Evolutionary conservation across 2,888 invertebrate genomes (phyloP).

Genomic region (Ormyrus thymus): DNA sequence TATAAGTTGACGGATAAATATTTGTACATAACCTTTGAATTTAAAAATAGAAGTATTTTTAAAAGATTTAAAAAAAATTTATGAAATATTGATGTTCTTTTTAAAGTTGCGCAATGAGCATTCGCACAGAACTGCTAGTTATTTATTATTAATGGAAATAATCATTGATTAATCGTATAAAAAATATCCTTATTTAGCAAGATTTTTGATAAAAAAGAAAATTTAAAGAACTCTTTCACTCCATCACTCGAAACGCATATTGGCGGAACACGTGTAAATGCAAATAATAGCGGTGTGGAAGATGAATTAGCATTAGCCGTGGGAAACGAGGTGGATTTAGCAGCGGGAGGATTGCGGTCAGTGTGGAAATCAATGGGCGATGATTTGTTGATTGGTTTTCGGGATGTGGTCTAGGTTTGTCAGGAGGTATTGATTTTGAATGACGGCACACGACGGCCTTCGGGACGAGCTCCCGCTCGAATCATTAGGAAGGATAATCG

Average conservation of each 20-base stretch:
- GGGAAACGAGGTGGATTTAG: constrained; percentile 14
- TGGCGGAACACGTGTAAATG: neutral
- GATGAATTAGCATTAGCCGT: constrained; percentile 14
- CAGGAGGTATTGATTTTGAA: constrained; percentile 53
- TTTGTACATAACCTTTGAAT: no score
- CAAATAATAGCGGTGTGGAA: neutral
- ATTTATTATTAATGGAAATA: neutral
- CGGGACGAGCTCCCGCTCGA: no score
- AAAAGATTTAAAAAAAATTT: no score
- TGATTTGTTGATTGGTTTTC: constrained; percentile 47
- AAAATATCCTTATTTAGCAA: neutral
- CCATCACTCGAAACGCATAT: neutral
- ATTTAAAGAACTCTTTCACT: neutral
- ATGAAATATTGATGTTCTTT: no score
- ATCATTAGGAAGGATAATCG: no score
- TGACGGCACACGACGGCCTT: neutral
- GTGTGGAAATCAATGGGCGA: constrained; percentile 19
- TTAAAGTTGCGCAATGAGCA: no score
- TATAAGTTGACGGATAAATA: neutral
- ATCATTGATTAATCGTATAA: neutral
- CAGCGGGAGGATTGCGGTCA: constrained; percentile 28
- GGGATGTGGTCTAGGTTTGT: neutral
- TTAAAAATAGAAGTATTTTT: no score
- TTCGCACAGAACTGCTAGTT: neutral
- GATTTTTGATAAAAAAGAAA: neutral